Conservation (phyloP, 2,888 invertebrate species). For the Parasteatoda lunata region DNA sequence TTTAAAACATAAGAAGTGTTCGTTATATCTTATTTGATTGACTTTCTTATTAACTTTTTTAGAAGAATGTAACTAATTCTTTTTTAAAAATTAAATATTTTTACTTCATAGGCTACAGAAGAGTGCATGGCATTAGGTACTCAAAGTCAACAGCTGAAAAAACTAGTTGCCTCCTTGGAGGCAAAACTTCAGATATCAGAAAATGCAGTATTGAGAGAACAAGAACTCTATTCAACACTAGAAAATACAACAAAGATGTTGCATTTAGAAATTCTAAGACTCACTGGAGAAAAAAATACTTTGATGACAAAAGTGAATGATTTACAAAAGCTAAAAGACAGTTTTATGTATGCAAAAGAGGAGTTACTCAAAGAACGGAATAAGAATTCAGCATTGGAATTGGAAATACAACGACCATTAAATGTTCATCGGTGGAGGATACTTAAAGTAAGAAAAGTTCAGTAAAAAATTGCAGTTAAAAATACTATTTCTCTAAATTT, state of each 20-base stretch:
- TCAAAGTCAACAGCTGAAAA: conserved; percentile 17
- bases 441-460: conserved; percentile 33
- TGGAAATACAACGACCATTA: conserved; percentile 47
- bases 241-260: conserved; percentile 37
- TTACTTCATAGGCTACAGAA: conserved; percentile 23
- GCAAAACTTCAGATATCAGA: conserved; percentile 40
- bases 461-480: background rate
- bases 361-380: conserved; percentile 53
- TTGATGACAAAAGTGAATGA: conserved; percentile 53
- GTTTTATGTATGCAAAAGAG: conserved; percentile 45
- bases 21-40: too few species aligned
- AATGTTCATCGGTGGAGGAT: conserved; percentile 60
- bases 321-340: conserved; percentile 48
- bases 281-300: conserved; percentile 50
- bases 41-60: too few species aligned
- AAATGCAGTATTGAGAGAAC: conserved; percentile 16
- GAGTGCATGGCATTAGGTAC: conserved; percentile 33
- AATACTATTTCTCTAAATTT: background rate
- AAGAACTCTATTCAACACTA: conserved; percentile 24
- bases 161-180: conserved; percentile 15
- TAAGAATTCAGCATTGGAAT: conserved; percentile 53
- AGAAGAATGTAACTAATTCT: too few species aligned
- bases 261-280: conserved; percentile 45
- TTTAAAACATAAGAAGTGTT: too few species aligned
- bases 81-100: too few species aligned